Evolutionary conservation across 2,888 invertebrate species (phyloP), one percentile per base, ranked within the genome.

Genomic region (Catonia carolina): DNA sequence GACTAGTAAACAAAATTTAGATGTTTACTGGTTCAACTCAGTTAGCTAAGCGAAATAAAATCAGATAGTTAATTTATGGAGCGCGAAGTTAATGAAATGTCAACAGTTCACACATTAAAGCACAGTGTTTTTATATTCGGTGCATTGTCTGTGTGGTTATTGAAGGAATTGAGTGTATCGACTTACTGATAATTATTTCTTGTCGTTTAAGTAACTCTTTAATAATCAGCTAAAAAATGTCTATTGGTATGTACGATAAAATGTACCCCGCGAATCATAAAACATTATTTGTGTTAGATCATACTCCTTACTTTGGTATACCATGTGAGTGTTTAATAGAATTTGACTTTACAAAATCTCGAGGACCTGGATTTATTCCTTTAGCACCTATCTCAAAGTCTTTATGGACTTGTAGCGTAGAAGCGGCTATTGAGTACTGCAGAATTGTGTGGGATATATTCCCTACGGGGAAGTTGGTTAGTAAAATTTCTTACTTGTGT

Each of bases 361-460:
- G 87, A 54, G 79, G 81, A 1, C 79, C 84, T 15, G 83, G 84
- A 53, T 80, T 84, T 65, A 85, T 87, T 54, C 87, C 85, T 1
- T 75, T 91, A 41, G 84, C 87, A 5, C 89, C 93, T 1, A 86
- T 97, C 60, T 85, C 85, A 61, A 98, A 98, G 74, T 89, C 92
- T 0, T 72, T 98, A 53, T 99, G 98, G 98, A 97, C 96, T 0
- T 94, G 91, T 68, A 89, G 90, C 63, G 90, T 97, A 0, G 98
- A 98, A 77, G 88, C 93, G 1, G 87, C 93, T 0, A 82, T 97
- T 58, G 99, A 99, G 73, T 98, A 97, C 70, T 93, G 95, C 67
- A 82, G 98, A 20, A 91, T 99, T 65, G 91, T 95, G 1, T 95
- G 93, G 89, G 98, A 99, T 74, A 77, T 98, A n/a, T 97, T 93